Evolutionary conservation across 2,888 invertebrate genomes (phyloP).

Genomic region (Acanthosoma haemorrhoidale): DNA sequence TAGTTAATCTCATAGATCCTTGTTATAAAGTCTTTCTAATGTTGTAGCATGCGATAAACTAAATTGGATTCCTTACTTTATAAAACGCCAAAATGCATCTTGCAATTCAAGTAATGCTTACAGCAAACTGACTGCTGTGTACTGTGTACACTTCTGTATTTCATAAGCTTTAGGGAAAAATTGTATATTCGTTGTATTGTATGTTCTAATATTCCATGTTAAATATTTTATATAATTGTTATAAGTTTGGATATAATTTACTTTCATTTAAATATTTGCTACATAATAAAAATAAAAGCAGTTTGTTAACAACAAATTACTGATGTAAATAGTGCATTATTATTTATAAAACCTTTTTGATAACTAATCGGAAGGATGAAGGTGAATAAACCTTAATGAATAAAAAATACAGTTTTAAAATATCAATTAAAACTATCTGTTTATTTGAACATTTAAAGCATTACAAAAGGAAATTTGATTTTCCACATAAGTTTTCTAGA

Average conservation of each 20-base stretch:
- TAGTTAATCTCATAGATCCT: too few species aligned
- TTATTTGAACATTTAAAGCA: constrained; percentile 29
- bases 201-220: neutral
- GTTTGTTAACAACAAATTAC: neutral
- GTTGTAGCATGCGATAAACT: too few species aligned
- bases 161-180: neutral
- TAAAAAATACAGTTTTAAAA: constrained; percentile 6
- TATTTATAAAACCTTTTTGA: neutral
- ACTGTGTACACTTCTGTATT: neutral
- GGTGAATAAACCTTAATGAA: neutral
- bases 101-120: neutral
- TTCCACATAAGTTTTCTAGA: constrained; percentile 21
- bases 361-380: neutral
- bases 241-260: neutral
- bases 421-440: constrained; percentile 27
- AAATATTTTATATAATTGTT: neutral
- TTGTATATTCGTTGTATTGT: neutral
- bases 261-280: too few species aligned
- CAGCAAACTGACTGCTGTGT: neutral
- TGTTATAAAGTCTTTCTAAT: too few species aligned
- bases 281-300: neutral
- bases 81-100: too few species aligned
- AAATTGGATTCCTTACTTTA: too few species aligned
- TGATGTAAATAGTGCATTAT: neutral
- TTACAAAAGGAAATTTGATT: constrained; percentile 19